These are phyloP conservation scores for Mareca penelope DNA, from an alignment of 2,797 vertebrate species.

Conservation along the genomic window DNA sequence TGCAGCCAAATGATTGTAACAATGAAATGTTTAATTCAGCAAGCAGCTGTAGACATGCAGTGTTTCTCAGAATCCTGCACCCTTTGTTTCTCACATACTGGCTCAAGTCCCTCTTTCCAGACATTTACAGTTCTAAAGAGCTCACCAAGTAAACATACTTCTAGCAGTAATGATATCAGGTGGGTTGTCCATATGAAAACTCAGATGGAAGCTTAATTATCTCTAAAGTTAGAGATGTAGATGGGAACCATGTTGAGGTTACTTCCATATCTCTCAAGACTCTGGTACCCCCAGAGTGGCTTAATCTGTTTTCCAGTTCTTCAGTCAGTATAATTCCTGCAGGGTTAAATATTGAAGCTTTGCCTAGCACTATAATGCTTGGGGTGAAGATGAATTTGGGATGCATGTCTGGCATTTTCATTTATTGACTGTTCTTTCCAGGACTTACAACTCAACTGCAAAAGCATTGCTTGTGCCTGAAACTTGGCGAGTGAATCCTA, in stretches of 20 bases:
- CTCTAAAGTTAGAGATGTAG: not conserved
- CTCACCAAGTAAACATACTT: not conserved
- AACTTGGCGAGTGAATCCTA: not conserved
- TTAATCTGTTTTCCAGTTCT: not conserved
- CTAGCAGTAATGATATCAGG: not conserved
- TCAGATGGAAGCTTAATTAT: not conserved
- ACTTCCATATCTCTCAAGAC: not conserved
- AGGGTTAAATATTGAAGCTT: not conserved
- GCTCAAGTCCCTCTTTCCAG: not conserved
- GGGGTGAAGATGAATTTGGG: not conserved
- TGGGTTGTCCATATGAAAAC: not conserved
- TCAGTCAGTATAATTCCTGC: accelerated
- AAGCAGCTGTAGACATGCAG: not conserved
- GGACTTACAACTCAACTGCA: not conserved
- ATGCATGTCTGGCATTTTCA: not conserved
- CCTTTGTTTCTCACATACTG: not conserved
- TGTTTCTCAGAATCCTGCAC: not conserved
- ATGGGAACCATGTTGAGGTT: not conserved
- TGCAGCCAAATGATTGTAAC: not conserved
- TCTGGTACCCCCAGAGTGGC: not conserved
- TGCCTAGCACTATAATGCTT: not conserved
- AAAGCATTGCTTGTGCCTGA: conserved; percentile 2
- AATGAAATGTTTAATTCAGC: accelerated
- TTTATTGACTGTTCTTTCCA: not conserved
- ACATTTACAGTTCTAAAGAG: not conserved